Base-by-base conservation (phyloP, 1,140 invertebrate genomes). In the Bombus sibiricus region DNA sequence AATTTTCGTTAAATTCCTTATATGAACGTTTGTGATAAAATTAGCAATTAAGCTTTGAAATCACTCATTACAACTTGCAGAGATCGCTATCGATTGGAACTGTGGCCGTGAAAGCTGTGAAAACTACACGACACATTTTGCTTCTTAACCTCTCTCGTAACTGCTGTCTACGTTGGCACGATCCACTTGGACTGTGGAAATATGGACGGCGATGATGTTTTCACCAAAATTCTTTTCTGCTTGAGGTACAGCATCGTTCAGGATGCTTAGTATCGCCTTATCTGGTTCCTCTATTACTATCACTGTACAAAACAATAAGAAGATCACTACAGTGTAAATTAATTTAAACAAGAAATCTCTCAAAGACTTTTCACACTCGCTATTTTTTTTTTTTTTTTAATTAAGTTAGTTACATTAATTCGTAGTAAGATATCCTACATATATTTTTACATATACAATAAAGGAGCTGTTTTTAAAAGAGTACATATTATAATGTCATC, bases 201-300 rank as follows among this genome's bases (percentile, higher is more conserved):
- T 84, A 2, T 94, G 75, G 1, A 95, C 66, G 3, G 73, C 90
- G 13, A 95, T 86, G 18, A 91, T 75, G 3, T 89, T 87, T 8
- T 89, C 86, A 3, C 81, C 90, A 32, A 92, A 86, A 28, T 88
- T 86, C 41, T 88, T 92, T 85, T 95, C 92, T 3, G 92, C 92
- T 9, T 86, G 84, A 0, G 93, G 81, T 39, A 93, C 82, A 62
- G 92, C 89, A 1, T 93, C 91, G 73, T 94, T 92, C 4, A 95
- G 25, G 9, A 90, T 75, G 47, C 77, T 80, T n/a, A 93, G 85
- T 25, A 93, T 88, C 25, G 85, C 72, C 8, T 72, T 78, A 47
- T 95, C 94, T 3, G 88, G 83, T 41, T 93, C 87, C 53, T 95
- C 94, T 5, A 94, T 68, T 12, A 94, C 92, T 71, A 95, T 89